Conservation (phyloP, 2,888 invertebrate genomes). For the Gnatocerus cornutus region DNA sequence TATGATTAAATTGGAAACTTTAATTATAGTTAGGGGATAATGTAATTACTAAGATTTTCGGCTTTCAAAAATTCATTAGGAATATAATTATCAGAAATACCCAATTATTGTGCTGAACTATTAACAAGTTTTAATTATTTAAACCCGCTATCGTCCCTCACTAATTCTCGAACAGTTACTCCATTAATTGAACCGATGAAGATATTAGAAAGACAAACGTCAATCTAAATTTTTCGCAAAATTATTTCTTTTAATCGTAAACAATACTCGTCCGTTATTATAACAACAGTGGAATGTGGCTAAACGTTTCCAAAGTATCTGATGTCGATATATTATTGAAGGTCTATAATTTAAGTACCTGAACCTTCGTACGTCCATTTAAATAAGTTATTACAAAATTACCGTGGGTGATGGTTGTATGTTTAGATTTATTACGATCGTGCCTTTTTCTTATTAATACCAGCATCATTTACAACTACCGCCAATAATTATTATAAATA, state of each 20-base stretch:
- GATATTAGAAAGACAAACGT: constrained; percentile 33
- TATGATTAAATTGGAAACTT: constrained; percentile 50
- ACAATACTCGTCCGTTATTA: background rate
- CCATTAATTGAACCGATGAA: constrained; percentile 40
- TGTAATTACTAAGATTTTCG: constrained; percentile 52
- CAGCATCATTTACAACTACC: constrained; percentile 21
- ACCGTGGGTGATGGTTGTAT: constrained; percentile 56
- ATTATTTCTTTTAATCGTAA: too few species aligned
- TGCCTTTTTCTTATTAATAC: constrained; percentile 28
- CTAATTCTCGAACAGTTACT: constrained; percentile 33
- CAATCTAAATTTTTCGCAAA: background rate
- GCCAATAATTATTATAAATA: constrained; percentile 27
- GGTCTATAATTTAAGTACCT: constrained; percentile 62
- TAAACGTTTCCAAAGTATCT: constrained; percentile 46
- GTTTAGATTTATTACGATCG: constrained; percentile 61
- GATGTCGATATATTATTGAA: constrained; percentile 60
- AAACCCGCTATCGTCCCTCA: constrained; percentile 41
- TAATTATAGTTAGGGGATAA: constrained; percentile 49
- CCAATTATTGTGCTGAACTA: constrained; percentile 46
- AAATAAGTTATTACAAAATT: constrained; percentile 65
- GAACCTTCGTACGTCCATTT: constrained; percentile 55
- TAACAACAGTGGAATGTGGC: constrained; percentile 30
- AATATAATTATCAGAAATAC: constrained; percentile 51
- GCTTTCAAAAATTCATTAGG: constrained; percentile 47
- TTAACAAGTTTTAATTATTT: constrained; percentile 49